These are phyloP conservation scores for Oreocharis arfaki DNA, from an alignment of 2,113 vertebrate genomes.

Conservation along the genomic window DNA sequence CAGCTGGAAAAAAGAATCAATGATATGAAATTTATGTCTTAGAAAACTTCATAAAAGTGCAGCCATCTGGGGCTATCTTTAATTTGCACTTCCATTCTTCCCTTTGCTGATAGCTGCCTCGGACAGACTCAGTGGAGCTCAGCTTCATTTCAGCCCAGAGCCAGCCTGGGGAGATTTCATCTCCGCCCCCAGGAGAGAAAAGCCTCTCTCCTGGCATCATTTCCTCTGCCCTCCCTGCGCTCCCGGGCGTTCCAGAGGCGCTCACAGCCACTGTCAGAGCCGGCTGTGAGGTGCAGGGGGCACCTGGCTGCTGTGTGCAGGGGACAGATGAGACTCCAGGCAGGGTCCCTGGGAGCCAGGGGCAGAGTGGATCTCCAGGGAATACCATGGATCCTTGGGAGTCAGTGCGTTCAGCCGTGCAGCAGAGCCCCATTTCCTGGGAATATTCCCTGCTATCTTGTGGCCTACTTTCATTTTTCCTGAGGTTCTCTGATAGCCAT, in stretches of 20 bases:
- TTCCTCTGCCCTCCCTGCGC: not conserved
- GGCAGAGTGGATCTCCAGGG: not conserved
- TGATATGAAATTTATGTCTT: not conserved
- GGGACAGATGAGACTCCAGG: not conserved
- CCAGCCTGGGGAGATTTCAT: not conserved
- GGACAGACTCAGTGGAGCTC: not conserved
- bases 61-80: not conserved
- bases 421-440: not conserved
- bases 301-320: not conserved
- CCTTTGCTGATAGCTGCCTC: not conserved
- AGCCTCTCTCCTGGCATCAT: not conserved
- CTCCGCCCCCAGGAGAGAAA: not conserved
- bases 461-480: not conserved
- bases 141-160: not conserved
- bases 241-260: not conserved
- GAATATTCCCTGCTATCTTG: not conserved
- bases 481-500: not conserved
- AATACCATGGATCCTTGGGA: not conserved
- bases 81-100: not conserved
- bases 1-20: not conserved
- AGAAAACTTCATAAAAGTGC: not conserved
- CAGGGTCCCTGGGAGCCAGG: no score
- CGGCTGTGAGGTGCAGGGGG: not conserved
- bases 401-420: not conserved
- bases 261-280: not conserved